Evolutionary conservation across 2,888 invertebrate genomes (phyloP).

Genomic region (Idaea straminata): DNA sequence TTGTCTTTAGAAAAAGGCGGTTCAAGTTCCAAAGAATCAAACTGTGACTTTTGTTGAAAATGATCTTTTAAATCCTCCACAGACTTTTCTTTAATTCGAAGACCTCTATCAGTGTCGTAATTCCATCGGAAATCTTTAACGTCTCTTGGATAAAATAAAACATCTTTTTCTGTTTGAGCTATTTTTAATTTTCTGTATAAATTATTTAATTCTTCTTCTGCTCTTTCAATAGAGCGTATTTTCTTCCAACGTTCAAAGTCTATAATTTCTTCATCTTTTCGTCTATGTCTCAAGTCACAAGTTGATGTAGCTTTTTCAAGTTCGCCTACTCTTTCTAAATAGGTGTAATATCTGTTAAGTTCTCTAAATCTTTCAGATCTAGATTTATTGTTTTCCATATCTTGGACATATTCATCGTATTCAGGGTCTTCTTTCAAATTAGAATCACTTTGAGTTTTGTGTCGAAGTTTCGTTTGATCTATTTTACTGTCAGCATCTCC

Average conservation of each 20-base stretch:
- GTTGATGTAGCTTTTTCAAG: constrained; percentile 88
- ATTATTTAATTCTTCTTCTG: constrained; percentile 89
- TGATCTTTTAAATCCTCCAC: constrained; percentile 91
- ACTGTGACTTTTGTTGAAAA: constrained; percentile 83
- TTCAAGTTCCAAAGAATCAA: constrained; percentile 69
- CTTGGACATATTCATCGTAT: constrained; percentile 84
- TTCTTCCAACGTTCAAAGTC: constrained; percentile 94
- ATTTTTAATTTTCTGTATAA: constrained; percentile 87
- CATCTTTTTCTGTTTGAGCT: constrained; percentile 90
- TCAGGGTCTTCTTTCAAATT: constrained; percentile 78
- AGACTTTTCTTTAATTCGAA: constrained; percentile 91
- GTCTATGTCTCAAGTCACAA: constrained; percentile 84
- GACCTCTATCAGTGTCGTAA: constrained; percentile 85
- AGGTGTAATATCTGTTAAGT: constrained; percentile 90
- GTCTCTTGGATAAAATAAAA: constrained; percentile 89
- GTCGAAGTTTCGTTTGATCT: constrained; percentile 28
- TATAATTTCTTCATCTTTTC: constrained; percentile 88
- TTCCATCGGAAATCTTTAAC: constrained; percentile 88
- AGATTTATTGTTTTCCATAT: constrained; percentile 82
- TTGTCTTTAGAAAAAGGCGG: constrained; percentile 81
- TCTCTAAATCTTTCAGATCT: constrained; percentile 91
- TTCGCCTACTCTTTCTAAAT: constrained; percentile 90
- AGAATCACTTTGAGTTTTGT: constrained; percentile 61
- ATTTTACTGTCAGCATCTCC: constrained; percentile 79
- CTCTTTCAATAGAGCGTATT: constrained; percentile 87